phyloP scores from a whole-genome alignment of 2,113 vertebrate species.

The Pampusana beccarii region DNA sequence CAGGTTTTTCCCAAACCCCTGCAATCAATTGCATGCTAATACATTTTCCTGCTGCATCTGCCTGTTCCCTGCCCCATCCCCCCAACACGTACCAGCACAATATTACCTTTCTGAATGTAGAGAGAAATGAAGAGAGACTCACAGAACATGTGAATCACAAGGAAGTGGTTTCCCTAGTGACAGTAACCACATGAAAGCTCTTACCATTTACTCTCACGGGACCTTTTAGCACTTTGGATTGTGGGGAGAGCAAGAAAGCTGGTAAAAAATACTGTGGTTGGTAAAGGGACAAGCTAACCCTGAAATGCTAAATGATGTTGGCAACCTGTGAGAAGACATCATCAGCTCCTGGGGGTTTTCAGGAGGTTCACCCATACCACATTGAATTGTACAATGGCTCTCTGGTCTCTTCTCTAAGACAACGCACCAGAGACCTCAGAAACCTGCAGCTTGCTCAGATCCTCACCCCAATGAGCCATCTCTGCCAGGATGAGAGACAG shows the following conservation, averaged over 20 bases:
- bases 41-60: constrained; percentile 1
- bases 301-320: not conserved
- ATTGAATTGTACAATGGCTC: not conserved
- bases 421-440: not conserved
- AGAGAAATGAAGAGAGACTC: constrained; percentile 10
- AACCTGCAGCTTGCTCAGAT: not conserved
- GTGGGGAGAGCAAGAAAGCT: constrained; percentile 32
- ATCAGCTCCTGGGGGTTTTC: not conserved
- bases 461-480: rapidly evolving
- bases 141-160: constrained; percentile 64
- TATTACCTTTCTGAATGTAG: constrained; percentile 31
- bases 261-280: constrained; percentile 20
- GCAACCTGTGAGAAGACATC: not conserved
- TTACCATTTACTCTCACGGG: constrained; percentile 59
- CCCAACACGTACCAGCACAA: not conserved
- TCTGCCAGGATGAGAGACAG: not conserved
- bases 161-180: constrained; percentile 71
- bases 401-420: not conserved
- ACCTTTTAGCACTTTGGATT: constrained; percentile 64
- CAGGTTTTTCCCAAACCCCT: not conserved
- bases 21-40: not conserved
- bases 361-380: not conserved
- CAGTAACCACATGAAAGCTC: constrained; percentile 66
- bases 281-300: not conserved
- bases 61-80: constrained; percentile 17